Percentiles rank a stretch among this genome's conserved stretches.
Evolutionary conservation across 64 coral and sea anemone genomes (phyloP).

Genomic region (Cladopsammia gracilis): DNA sequence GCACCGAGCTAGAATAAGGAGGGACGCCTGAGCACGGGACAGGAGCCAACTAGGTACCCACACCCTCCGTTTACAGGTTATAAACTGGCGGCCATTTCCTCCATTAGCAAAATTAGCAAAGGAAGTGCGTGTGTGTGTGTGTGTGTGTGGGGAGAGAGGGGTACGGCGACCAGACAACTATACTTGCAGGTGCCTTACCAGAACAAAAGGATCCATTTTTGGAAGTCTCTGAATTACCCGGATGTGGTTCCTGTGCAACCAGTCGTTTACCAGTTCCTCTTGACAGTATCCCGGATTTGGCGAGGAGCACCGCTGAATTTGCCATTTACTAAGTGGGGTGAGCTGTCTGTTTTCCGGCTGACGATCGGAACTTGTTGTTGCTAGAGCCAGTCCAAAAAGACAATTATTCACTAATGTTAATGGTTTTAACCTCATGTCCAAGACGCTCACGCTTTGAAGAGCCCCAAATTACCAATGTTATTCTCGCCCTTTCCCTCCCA

Average conservation of each 20-base stretch:
- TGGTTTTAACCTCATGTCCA: not conserved
- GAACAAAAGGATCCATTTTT: slow-evolving; percentile 68
- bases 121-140: too few species aligned
- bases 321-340: slow-evolving; percentile 78
- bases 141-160: not conserved
- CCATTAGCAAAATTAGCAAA: too few species aligned
- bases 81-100: too few species aligned
- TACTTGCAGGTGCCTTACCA: slow-evolving; percentile 35
- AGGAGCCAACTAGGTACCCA: too few species aligned
- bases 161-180: not conserved
- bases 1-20: too few species aligned
- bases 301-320: slow-evolving; percentile 45
- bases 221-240: slow-evolving; percentile 62
- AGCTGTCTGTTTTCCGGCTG: not conserved
- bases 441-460: too few species aligned
- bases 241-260: slow-evolving; percentile 84
- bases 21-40: too few species aligned
- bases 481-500: too few species aligned
- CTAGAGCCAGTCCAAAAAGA: not conserved
- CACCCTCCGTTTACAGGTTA: too few species aligned
- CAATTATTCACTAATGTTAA: not conserved
- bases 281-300: slow-evolving; percentile 15
- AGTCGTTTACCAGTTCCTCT: slow-evolving; percentile 72
- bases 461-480: too few species aligned
- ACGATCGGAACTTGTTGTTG: not conserved